phyloP scores from a whole-genome alignment of 2,113 vertebrate species.

The Salvelinus fontinalis region DNA sequence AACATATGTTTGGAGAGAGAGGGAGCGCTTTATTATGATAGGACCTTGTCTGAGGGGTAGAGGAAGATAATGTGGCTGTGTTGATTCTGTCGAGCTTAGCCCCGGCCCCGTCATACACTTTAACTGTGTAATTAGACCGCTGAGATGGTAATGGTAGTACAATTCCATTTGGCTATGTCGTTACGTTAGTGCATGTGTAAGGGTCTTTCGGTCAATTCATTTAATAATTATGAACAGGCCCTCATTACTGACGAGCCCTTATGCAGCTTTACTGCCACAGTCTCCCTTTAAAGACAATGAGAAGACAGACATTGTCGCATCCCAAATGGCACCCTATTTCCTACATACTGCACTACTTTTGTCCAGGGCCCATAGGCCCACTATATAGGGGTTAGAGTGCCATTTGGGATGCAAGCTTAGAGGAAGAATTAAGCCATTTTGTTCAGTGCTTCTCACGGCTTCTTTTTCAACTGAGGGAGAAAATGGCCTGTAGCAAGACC shows the following conservation, averaged over 20 bases:
- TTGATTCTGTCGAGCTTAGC: conserved; percentile 47
- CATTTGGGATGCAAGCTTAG: too few species aligned
- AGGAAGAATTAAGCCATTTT: conserved; percentile 36
- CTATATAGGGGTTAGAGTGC: too few species aligned
- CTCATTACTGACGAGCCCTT: conserved; percentile 46
- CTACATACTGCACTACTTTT: too few species aligned
- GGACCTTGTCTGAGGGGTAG: conserved; percentile 17
- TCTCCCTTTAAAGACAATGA: conserved; percentile 49
- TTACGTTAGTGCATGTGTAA: conserved; percentile 61
- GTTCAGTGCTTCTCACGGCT: conserved; percentile 29
- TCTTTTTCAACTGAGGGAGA: conserved; percentile 21
- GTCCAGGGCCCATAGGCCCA: too few species aligned
- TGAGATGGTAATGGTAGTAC: conserved; percentile 55
- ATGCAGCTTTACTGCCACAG: conserved; percentile 24
- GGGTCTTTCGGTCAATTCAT: conserved; percentile 64
- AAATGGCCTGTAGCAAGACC: conserved; percentile 22
- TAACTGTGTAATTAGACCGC: conserved; percentile 58
- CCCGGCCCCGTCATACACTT: conserved; percentile 43
- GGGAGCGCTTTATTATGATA: too few species aligned
- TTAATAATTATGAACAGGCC: conserved; percentile 63
- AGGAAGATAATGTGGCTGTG: conserved; percentile 27
- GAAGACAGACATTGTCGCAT: conserved; percentile 2
- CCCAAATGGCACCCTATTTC: too few species aligned
- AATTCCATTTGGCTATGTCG: conserved; percentile 63
- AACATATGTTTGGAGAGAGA: too few species aligned